Percentiles rank a stretch among this genome's conserved stretches.
These are phyloP conservation scores for Sebastes itinus DNA, from an alignment of 2,797 vertebrate genomes.

Conservation along the genomic window DNA sequence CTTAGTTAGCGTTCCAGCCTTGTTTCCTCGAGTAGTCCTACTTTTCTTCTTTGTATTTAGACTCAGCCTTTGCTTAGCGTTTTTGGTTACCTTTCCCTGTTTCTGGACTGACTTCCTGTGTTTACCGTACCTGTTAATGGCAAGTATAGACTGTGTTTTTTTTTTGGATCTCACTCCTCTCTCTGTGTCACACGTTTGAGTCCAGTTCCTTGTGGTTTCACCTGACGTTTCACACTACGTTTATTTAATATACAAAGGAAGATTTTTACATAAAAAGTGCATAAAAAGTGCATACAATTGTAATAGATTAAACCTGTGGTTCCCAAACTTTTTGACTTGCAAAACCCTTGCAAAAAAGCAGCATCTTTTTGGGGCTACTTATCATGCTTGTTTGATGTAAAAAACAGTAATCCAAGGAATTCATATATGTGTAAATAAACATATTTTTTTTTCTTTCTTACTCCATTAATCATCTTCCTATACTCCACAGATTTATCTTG, in stretches of 20 bases:
- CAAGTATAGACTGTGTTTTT: too few species aligned
- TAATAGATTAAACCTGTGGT: not conserved
- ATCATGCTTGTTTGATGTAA: not conserved
- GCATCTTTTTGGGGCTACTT: not conserved
- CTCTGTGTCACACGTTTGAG: too few species aligned
- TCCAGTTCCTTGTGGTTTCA: too few species aligned
- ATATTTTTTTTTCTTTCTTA: not conserved
- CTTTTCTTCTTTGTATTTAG: too few species aligned
- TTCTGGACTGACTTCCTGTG: too few species aligned
- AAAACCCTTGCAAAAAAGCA: not conserved
- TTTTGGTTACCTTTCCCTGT: too few species aligned
- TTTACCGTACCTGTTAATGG: too few species aligned
- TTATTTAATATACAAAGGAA: not conserved
- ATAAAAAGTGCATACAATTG: not conserved
- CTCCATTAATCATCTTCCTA: not conserved
- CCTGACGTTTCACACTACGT: not conserved
- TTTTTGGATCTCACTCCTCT: too few species aligned
- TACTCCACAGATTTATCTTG: not conserved
- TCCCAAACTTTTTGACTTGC: not conserved
- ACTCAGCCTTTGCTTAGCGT: too few species aligned
- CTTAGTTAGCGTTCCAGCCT: too few species aligned
- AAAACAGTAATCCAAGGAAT: not conserved
- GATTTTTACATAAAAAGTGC: not conserved
- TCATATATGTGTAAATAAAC: not conserved
- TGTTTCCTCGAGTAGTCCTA: too few species aligned